Conservation (phyloP, 2,797 vertebrate genomes). For the Poecilia picta region DNA sequence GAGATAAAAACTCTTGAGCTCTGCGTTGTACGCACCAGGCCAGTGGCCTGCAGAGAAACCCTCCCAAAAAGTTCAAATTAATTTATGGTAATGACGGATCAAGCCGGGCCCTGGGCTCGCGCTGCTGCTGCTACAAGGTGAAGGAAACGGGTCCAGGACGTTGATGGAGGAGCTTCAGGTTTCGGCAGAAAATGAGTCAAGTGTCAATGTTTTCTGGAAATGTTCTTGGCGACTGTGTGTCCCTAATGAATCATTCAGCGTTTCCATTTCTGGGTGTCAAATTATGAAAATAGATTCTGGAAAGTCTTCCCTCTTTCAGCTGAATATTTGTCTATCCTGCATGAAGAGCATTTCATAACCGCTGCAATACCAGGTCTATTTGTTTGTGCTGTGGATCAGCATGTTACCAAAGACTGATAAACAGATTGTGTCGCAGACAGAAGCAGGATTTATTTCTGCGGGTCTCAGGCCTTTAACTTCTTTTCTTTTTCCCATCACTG, state of each 20-base stretch:
- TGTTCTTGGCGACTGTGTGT: background rate
- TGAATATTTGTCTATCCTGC: background rate
- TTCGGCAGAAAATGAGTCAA: conserved; percentile 1
- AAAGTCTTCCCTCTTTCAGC: background rate
- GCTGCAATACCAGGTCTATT: background rate
- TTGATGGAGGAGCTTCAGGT: conserved; percentile 6
- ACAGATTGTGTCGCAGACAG: background rate
- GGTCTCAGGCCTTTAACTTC: background rate
- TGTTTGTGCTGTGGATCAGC: background rate
- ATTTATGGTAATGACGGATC: conserved; percentile 44
- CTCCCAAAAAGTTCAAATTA: conserved; percentile 18
- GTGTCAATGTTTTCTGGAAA: conserved; percentile 4
- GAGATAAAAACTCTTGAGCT: conserved; percentile 38
- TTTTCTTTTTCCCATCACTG: background rate
- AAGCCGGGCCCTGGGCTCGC: conserved; percentile 10
- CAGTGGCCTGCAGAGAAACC: conserved; percentile 29
- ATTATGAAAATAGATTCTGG: conserved; percentile 38
- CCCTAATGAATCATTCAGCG: conserved; percentile 8
- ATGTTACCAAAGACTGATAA: background rate
- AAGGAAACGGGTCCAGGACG: background rate
- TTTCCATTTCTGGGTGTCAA: background rate
- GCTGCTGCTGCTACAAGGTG: conserved; percentile 2
- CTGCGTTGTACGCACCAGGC: conserved; percentile 11
- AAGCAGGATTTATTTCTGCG: background rate
- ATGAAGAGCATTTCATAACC: background rate